Evolutionary conservation across 2,797 vertebrate genomes (phyloP).

Genomic region (Galagoides demidoff): DNA sequence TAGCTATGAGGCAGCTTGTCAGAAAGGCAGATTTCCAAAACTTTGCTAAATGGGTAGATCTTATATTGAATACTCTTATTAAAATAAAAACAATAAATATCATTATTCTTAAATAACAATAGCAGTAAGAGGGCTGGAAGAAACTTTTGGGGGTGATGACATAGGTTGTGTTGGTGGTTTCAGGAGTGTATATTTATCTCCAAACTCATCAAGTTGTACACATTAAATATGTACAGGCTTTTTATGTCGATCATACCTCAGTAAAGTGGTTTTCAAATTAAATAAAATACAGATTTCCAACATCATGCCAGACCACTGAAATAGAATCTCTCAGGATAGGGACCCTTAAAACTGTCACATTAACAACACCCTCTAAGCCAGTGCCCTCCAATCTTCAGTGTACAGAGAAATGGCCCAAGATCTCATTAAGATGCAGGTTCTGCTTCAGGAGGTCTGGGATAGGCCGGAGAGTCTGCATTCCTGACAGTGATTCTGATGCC

Average conservation of each 20-base stretch:
- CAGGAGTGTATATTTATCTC: background rate
- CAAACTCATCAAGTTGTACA: background rate
- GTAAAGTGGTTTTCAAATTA: background rate
- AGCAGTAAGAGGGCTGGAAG: background rate
- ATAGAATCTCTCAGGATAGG: background rate
- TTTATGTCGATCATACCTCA: background rate
- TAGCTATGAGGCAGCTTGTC: background rate
- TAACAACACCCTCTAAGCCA: background rate
- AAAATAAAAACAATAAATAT: background rate
- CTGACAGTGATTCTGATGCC: background rate
- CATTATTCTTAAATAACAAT: background rate
- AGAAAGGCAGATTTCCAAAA: background rate
- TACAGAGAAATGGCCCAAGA: background rate
- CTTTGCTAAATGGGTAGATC: too few species aligned
- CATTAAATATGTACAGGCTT: background rate
- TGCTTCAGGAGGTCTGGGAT: background rate
- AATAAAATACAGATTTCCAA: background rate
- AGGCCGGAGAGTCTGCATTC: background rate
- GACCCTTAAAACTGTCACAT: background rate
- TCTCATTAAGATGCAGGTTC: background rate
- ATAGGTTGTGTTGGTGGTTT: background rate
- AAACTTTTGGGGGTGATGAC: background rate
- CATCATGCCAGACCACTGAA: background rate
- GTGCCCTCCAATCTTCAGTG: background rate
- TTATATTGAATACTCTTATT: background rate